Conservation (phyloP, 2,797 vertebrate species). For the Erpetoichthys calabaricus region DNA sequence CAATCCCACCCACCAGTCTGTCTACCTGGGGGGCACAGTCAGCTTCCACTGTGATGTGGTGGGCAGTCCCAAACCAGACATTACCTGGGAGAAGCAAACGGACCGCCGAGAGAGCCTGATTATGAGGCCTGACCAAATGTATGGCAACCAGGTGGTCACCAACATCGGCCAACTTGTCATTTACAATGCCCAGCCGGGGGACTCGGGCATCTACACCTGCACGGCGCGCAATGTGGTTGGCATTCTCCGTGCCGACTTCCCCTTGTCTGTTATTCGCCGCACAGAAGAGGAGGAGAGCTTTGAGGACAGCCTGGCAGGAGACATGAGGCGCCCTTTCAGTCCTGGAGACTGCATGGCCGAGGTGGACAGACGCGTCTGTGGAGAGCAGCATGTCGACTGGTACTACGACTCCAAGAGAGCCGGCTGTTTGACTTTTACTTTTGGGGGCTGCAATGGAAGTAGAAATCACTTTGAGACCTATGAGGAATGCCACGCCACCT, state of each 20-base stretch:
- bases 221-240: slow-evolving; percentile 70
- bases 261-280: slow-evolving; percentile 66
- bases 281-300: slow-evolving; percentile 40
- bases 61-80: slow-evolving; percentile 68
- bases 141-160: slow-evolving; percentile 88
- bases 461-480: slow-evolving; percentile 78
- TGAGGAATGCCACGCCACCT: slow-evolving; percentile 72
- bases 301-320: slow-evolving; percentile 35
- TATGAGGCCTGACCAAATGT: slow-evolving; percentile 94
- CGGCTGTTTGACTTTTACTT: slow-evolving; percentile 65
- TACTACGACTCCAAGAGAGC: slow-evolving; percentile 64
- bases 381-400: slow-evolving; percentile 65
- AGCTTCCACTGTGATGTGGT: slow-evolving; percentile 83
- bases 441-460: slow-evolving; percentile 64
- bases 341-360: slow-evolving; percentile 63
- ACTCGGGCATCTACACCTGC: slow-evolving; percentile 86
- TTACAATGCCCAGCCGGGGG: slow-evolving; percentile 77
- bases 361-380: slow-evolving; percentile 51
- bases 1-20: slow-evolving; percentile 75
- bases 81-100: slow-evolving; percentile 92
- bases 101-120: slow-evolving; percentile 64
- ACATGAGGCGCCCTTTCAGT: slow-evolving; percentile 39
- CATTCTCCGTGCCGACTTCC: slow-evolving; percentile 74
- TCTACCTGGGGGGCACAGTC: slow-evolving; percentile 71
- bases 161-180: slow-evolving; percentile 92